Percentiles rank a stretch among this genome's conserved stretches.
Evolutionary conservation across 2,113 vertebrate species (phyloP).

Genomic region (Poeciliopsis turrubarensis): DNA sequence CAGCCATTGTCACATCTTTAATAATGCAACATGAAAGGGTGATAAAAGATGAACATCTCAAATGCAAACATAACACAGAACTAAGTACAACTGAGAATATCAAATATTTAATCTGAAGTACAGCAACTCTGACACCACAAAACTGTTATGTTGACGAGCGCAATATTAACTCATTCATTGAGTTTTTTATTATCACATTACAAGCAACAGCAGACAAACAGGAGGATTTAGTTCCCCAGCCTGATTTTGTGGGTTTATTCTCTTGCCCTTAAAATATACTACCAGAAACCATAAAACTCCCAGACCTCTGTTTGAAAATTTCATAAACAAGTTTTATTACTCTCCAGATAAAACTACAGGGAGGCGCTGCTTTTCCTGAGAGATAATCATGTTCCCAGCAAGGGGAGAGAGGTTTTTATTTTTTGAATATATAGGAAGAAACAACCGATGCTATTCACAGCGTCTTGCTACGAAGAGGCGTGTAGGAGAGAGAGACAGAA

Average conservation of each 20-base stretch:
- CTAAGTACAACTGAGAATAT: neutral
- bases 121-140: neutral
- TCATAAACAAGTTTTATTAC: neutral
- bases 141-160: neutral
- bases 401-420: constrained; percentile 19
- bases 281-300: neutral
- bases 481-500: constrained; percentile 18
- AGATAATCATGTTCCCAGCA: constrained; percentile 3
- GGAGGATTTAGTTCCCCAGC: neutral
- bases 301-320: neutral
- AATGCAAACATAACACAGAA: neutral
- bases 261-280: neutral
- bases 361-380: neutral
- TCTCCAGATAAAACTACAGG: neutral
- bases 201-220: neutral
- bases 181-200: neutral
- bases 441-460: constrained; percentile 28
- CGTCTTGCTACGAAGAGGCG: constrained; percentile 16
- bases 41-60: neutral
- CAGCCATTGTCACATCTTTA: neutral
- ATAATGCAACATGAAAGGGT: neutral
- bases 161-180: neutral
- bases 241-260: neutral
- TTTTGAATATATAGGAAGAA: neutral
- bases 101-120: neutral